Conservation (phyloP, 2,797 vertebrate species). For the Pristis pectinata region DNA sequence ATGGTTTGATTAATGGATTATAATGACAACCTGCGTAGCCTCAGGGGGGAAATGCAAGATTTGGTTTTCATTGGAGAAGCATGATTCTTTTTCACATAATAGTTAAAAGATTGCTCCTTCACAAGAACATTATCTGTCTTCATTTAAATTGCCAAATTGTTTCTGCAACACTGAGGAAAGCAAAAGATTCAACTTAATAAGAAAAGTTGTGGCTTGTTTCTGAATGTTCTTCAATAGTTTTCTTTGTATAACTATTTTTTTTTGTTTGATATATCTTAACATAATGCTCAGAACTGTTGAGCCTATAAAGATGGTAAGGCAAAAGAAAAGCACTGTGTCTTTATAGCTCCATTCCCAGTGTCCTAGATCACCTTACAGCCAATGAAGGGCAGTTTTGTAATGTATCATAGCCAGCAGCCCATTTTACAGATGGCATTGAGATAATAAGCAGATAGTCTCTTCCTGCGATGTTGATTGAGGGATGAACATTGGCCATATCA, state of each 20-base stretch:
- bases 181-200: background rate
- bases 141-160: slow-evolving; percentile 24
- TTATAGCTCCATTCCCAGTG: background rate
- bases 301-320: background rate
- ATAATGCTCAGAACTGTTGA: background rate
- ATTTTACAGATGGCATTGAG: background rate
- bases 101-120: background rate
- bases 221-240: background rate
- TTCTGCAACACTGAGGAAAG: background rate
- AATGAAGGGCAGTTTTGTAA: background rate
- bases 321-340: background rate
- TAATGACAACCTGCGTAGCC: slow-evolving; percentile 19
- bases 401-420: background rate
- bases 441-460: background rate
- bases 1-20: background rate
- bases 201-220: background rate
- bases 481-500: background rate
- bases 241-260: background rate
- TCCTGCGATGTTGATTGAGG: background rate
- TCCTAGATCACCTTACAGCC: background rate
- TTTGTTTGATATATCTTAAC: background rate
- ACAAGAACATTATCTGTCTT: slow-evolving; percentile 29
- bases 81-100: slow-evolving; percentile 3
- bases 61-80: slow-evolving; percentile 30
- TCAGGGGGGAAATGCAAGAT: background rate